A percentile compares a stretch with the other conserved stretches of the same genome.
phyloP scores from a whole-genome alignment of 2,113 vertebrate genomes.

The Cottus gobio region DNA sequence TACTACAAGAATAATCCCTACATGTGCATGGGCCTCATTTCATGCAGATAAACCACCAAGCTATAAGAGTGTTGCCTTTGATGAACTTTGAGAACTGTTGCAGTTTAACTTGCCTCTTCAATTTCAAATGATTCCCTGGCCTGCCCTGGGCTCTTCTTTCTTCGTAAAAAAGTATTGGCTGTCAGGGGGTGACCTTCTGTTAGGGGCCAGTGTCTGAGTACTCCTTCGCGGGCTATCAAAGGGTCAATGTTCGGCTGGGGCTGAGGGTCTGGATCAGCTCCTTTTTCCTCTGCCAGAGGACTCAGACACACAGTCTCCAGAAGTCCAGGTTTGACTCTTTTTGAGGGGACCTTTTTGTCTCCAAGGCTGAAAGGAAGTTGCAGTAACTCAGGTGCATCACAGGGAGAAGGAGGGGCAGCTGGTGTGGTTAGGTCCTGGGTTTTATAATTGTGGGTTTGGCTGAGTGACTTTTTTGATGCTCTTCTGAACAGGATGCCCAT shows the following conservation, averaged over 20 bases:
- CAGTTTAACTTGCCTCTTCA: constrained; percentile 68
- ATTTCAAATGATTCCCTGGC: constrained; percentile 70
- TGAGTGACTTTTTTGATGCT: constrained; percentile 73
- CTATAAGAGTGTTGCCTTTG: neutral
- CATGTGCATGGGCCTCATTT: neutral
- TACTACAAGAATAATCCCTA: neutral
- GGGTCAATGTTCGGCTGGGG: neutral
- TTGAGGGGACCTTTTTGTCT: constrained; percentile 42
- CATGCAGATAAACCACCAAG: neutral
- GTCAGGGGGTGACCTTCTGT: constrained; percentile 17
- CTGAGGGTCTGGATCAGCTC: constrained; percentile 8
- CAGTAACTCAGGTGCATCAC: neutral
- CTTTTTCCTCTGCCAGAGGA: constrained; percentile 70
- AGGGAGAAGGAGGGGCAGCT: neutral
- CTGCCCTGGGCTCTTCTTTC: constrained; percentile 42
- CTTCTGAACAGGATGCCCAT: constrained; percentile 70
- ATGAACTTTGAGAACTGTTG: neutral
- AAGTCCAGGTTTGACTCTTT: constrained; percentile 33
- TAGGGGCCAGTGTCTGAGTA: neutral
- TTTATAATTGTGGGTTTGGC: constrained; percentile 38
- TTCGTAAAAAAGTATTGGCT: neutral
- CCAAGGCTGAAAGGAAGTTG: neutral
- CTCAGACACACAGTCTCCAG: constrained; percentile 53
- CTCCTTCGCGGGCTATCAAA: neutral
- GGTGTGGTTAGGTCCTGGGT: neutral